A percentile compares a stretch with the other conserved stretches of the same genome.
phyloP scores from a whole-genome alignment of 2,888 invertebrate species.

The Onchidella celtica region DNA sequence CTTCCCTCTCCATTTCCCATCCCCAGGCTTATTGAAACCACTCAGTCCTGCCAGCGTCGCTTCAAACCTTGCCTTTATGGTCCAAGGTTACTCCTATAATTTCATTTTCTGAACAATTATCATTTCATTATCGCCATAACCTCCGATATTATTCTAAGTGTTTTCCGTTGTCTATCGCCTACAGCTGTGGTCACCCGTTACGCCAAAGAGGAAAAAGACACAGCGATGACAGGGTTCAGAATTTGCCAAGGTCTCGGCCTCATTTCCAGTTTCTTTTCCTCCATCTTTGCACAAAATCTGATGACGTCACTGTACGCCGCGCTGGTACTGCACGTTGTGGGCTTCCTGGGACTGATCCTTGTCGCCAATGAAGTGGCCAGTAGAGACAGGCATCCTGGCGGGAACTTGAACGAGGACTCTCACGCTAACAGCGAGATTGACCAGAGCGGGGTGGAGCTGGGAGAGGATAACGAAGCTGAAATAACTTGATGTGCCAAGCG shows the following conservation, averaged over 20 bases:
- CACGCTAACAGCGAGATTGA: slow-evolving; percentile 16
- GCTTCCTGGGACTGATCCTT: slow-evolving; percentile 55
- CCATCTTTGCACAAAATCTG: slow-evolving; percentile 50
- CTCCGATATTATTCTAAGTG: too few relatives aligned
- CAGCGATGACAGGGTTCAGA: slow-evolving; percentile 68
- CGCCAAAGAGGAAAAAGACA: slow-evolving; percentile 59
- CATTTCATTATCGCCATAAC: too few relatives aligned
- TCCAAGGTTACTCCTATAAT: too few relatives aligned
- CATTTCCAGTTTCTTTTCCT: slow-evolving; percentile 57
- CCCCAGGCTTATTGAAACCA: too few relatives aligned
- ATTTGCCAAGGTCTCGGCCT: slow-evolving; percentile 70
- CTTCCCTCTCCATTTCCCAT: too few relatives aligned
- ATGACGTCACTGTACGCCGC: slow-evolving; percentile 54
- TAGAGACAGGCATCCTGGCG: slow-evolving; percentile 20
- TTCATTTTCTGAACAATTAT: too few relatives aligned
- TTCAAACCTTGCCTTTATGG: too few relatives aligned
- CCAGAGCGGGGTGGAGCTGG: neutral
- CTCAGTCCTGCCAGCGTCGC: too few relatives aligned
- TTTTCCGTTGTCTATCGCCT: too few relatives aligned
- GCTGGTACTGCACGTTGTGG: slow-evolving; percentile 53
- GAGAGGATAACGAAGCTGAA: slow-evolving; percentile 19
- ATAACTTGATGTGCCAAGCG: neutral
- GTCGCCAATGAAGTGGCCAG: slow-evolving; percentile 48
- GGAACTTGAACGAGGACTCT: slow-evolving; percentile 11
- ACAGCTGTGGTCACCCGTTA: slow-evolving; percentile 54